These are phyloP conservation scores for Spheniscus mendiculus DNA, from an alignment of 2,113 vertebrate species.

Conservation along the genomic window DNA sequence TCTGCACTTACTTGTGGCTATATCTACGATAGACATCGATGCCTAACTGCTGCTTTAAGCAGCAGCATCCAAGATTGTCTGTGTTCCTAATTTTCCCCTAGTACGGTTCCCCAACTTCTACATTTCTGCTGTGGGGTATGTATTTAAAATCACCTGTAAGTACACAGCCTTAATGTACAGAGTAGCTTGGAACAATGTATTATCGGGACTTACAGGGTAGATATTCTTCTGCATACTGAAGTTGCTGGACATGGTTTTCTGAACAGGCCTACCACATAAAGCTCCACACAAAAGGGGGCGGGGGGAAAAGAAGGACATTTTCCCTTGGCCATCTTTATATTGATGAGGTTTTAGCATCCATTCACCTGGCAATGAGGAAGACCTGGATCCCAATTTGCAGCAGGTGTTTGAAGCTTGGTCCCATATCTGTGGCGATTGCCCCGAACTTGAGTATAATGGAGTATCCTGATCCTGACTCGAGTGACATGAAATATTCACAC, in stretches of 20 bases:
- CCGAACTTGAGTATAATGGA: not conserved
- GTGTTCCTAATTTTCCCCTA: not conserved
- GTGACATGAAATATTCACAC: not conserved
- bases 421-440: not conserved
- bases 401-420: not conserved
- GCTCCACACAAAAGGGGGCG: not conserved
- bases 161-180: not conserved
- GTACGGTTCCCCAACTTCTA: not conserved
- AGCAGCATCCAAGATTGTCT: not conserved
- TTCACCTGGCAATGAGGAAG: not conserved
- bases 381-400: not conserved
- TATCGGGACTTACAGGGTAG: not conserved
- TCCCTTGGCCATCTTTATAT: not conserved
- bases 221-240: not conserved
- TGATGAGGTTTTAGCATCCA: not conserved
- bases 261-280: not conserved
- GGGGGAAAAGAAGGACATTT: not conserved
- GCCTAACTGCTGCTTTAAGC: not conserved
- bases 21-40: not conserved
- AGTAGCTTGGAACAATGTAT: not conserved
- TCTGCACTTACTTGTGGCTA: constrained; percentile 14
- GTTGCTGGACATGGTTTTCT: not conserved
- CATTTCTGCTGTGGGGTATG: not conserved
- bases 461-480: not conserved
- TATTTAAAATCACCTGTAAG: not conserved